These are phyloP conservation scores for Leptinotarsa undecemlineata DNA, from an alignment of 1,140 invertebrate species.

Conservation along the genomic window DNA sequence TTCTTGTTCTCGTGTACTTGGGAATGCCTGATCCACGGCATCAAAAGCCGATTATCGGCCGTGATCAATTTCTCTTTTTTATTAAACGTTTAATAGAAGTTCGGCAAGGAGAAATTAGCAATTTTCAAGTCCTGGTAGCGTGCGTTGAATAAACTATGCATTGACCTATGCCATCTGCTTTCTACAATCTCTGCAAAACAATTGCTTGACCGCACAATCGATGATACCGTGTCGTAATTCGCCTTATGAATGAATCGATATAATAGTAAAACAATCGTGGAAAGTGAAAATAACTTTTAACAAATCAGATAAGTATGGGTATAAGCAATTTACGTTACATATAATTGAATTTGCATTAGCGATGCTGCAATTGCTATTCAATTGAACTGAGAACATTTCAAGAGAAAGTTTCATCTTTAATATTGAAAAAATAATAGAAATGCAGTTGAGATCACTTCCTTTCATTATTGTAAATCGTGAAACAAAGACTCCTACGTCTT, in stretches of 20 bases:
- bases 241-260: background rate
- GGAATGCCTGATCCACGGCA: background rate
- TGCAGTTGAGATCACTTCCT: too few species aligned
- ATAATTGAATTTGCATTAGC: background rate
- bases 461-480: too few species aligned
- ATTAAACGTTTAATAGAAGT: background rate
- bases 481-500: too few species aligned
- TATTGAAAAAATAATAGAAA: too few species aligned
- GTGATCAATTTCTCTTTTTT: background rate
- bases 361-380: background rate
- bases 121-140: background rate
- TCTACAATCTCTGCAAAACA: background rate
- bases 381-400: too few species aligned
- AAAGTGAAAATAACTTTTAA: constrained; percentile 1
- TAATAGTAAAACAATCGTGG: background rate
- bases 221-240: background rate
- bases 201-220: background rate
- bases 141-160: background rate
- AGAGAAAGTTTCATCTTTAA: too few species aligned
- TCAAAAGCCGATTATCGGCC: background rate
- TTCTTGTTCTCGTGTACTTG: background rate
- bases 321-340: background rate
- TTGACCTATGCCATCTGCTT: constrained; percentile 5
- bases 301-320: background rate
- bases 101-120: background rate